Percentiles rank a stretch among this genome's conserved stretches.
Conservation (phyloP, 1,140 invertebrate species). For the Druon quercuslanigerum region DNA sequence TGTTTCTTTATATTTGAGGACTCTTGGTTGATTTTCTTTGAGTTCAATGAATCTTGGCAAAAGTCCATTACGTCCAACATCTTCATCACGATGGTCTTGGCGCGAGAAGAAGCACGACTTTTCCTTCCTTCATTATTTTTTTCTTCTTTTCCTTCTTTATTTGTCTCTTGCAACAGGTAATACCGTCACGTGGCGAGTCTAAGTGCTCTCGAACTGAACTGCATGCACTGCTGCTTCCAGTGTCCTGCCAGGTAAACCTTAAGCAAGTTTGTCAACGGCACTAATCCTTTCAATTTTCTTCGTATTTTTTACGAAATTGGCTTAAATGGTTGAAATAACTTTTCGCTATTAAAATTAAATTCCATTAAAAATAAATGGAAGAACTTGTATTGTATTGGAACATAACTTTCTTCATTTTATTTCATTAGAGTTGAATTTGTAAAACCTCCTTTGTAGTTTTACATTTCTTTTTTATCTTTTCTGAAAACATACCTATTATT, state of each 20-base stretch:
- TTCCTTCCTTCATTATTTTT: constrained; percentile 42
- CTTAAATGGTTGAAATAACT: constrained; percentile 13
- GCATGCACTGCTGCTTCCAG: constrained; percentile 43
- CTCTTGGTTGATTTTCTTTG: no score
- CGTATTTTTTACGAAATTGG: constrained; percentile 38
- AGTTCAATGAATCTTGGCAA: constrained; percentile 41
- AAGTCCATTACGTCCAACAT: constrained; percentile 47
- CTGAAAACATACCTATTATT: no score
- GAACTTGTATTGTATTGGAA: no score
- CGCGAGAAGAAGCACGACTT: constrained; percentile 34
- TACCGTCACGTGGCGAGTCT: constrained; percentile 48
- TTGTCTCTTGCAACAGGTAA: constrained; percentile 40
- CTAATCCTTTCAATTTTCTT: constrained; percentile 32
- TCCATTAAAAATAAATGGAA: no score
- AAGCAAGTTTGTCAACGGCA: constrained; percentile 35
- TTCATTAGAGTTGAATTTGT: no score
- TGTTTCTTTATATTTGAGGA: no score
- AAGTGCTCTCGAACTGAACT: constrained; percentile 38
- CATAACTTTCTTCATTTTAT: no score
- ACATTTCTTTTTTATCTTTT: no score
- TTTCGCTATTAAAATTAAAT: background rate
- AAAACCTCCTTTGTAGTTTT: no score
- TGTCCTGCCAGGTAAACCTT: constrained; percentile 23
- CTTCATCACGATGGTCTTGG: constrained; percentile 36
- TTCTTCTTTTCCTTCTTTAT: constrained; percentile 30